Percentiles rank a stretch among this genome's conserved stretches.
Conservation (phyloP, 2,888 invertebrate species). For the Trichopria drosophilae region DNA sequence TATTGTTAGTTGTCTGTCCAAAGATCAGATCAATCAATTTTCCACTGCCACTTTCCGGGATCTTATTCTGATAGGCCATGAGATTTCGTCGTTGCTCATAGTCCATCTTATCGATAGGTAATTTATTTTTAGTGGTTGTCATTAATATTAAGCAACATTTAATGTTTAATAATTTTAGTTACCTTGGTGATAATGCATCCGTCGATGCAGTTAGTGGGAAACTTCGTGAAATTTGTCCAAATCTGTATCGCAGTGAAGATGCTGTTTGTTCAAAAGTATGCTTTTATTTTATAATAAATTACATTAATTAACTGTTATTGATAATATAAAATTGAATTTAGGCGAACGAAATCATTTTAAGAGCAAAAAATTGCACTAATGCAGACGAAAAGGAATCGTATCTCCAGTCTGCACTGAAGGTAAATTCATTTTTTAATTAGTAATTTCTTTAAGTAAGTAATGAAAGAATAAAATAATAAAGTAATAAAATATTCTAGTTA, state of each 20-base stretch:
- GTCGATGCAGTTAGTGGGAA: slow-evolving; percentile 88
- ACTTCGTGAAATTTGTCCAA: slow-evolving; percentile 88
- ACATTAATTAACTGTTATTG: not conserved
- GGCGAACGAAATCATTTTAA: slow-evolving; percentile 87
- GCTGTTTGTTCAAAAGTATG: slow-evolving; percentile 90
- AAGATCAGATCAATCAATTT: slow-evolving; percentile 66
- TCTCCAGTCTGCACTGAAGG: slow-evolving; percentile 73
- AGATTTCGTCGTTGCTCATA: slow-evolving; percentile 75
- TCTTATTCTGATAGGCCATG: slow-evolving; percentile 77
- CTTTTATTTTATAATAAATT: slow-evolving; percentile 34
- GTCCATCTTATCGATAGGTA: slow-evolving; percentile 79
- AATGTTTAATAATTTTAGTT: slow-evolving; percentile 59
- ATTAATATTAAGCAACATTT: not conserved
- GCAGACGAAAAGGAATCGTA: slow-evolving; percentile 76
- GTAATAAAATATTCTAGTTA: slow-evolving; percentile 58
- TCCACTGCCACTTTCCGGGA: slow-evolving; percentile 69
- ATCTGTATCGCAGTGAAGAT: slow-evolving; percentile 91
- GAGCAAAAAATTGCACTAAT: slow-evolving; percentile 75
- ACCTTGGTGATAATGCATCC: slow-evolving; percentile 92
- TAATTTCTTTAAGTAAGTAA: not conserved
- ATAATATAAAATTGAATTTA: slow-evolving; percentile 44
- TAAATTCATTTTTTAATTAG: too few species aligned
- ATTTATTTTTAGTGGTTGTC: slow-evolving; percentile 25
- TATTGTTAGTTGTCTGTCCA: slow-evolving; percentile 70
- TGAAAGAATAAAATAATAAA: slow-evolving; percentile 1